Percentiles rank a stretch among this genome's conserved stretches.
phyloP scores from a whole-genome alignment of 2,797 vertebrate species.

The Hylomyscus alleni region DNA sequence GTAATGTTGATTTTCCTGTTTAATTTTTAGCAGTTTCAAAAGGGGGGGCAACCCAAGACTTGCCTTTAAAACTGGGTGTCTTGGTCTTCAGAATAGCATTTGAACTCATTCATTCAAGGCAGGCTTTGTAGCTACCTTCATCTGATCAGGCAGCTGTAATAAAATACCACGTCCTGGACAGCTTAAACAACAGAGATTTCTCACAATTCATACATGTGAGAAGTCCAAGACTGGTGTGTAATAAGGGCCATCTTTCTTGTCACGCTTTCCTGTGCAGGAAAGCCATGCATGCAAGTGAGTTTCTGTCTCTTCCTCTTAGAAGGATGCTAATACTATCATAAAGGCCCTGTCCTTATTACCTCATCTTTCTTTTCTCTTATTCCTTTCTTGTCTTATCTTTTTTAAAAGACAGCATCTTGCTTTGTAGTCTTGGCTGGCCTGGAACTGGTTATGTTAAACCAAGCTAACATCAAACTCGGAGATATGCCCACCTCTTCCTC shows the following conservation, averaged over 20 bases:
- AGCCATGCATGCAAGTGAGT: not conserved
- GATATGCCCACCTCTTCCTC: too few relatives aligned
- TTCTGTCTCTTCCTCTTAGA: not conserved
- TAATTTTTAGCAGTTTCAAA: constrained; percentile 16
- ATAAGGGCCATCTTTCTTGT: not conserved
- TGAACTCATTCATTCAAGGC: not conserved
- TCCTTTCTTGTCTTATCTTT: not conserved
- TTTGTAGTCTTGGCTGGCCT: not conserved
- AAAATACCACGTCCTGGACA: not conserved
- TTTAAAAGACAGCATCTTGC: not conserved
- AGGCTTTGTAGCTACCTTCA: not conserved
- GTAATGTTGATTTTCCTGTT: constrained; percentile 58
- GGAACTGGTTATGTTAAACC: not conserved
- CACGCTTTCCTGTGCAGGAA: not conserved
- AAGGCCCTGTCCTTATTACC: not conserved
- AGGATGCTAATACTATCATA: not conserved
- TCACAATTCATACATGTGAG: not conserved
- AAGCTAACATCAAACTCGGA: too few relatives aligned
- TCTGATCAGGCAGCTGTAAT: not conserved
- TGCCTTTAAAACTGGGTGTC: constrained; percentile 27
- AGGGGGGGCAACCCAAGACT: not conserved
- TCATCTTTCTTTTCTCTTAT: not conserved
- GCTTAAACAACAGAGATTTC: not conserved
- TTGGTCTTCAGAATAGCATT: not conserved
- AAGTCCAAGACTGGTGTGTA: not conserved